These are phyloP conservation scores for Bombus sylvicola DNA, from an alignment of 1,140 invertebrate species.

Conservation along the genomic window DNA sequence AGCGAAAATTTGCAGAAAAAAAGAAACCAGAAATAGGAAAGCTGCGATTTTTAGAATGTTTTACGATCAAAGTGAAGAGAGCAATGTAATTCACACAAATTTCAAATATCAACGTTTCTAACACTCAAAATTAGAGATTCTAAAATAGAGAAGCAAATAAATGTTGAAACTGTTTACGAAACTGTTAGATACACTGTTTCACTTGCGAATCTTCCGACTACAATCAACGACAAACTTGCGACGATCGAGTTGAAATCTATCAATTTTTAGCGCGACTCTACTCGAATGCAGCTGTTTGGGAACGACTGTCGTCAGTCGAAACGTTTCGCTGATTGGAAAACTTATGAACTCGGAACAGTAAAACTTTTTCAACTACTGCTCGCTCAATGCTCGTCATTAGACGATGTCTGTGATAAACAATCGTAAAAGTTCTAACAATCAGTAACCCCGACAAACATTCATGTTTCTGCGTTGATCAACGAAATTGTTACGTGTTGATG, in stretches of 20 bases:
- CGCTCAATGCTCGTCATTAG: neutral
- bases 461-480: neutral
- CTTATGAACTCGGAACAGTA: conserved; percentile 17
- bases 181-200: neutral
- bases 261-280: neutral
- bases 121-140: neutral
- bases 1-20: neutral
- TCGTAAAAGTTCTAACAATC: conserved; percentile 22
- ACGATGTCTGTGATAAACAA: conserved; percentile 23
- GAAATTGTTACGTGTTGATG: neutral
- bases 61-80: neutral
- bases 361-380: conserved; percentile 20
- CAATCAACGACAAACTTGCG: neutral
- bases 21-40: too few species aligned
- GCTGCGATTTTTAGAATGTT: too few species aligned
- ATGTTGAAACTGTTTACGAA: neutral
- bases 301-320: conserved; percentile 15
- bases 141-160: neutral
- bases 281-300: neutral
- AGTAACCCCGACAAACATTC: neutral
- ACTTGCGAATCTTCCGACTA: neutral
- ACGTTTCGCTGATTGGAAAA: conserved; percentile 36
- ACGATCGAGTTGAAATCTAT: conserved; percentile 13
- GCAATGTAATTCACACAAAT: neutral
- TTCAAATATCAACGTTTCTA: neutral